Percentiles rank a stretch among this genome's conserved stretches.
These are phyloP conservation scores for Teleiodes luculella DNA, from an alignment of 2,888 invertebrate species.

Conservation along the genomic window DNA sequence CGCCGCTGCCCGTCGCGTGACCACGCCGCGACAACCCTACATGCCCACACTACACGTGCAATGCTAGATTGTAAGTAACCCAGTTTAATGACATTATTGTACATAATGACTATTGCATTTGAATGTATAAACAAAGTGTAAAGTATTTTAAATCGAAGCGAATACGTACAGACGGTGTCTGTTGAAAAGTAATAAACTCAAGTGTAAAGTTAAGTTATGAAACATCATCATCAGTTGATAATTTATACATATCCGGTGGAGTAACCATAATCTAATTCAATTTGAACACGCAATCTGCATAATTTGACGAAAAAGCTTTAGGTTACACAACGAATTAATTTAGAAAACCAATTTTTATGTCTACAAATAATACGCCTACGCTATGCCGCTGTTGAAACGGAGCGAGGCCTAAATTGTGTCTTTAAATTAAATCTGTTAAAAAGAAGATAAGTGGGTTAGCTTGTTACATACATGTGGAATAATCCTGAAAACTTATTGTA, in stretches of 20 bases:
- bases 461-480: neutral
- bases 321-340: neutral
- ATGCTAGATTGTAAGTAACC: constrained; percentile 76
- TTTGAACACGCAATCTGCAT: neutral
- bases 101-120: constrained; percentile 27
- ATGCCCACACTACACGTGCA: constrained; percentile 64
- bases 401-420: constrained; percentile 14
- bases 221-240: neutral
- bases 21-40: constrained; percentile 40
- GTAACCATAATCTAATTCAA: neutral
- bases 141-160: neutral
- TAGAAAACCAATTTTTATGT: neutral
- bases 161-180: too few species aligned
- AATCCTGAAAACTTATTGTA: too few species aligned
- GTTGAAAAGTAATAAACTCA: too few species aligned
- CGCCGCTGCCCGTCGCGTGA: constrained; percentile 68
- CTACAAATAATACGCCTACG: constrained; percentile 7
- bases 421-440: constrained; percentile 6
- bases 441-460: neutral
- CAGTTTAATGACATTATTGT: neutral
- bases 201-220: too few species aligned
- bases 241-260: neutral
- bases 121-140: constrained; percentile 14
- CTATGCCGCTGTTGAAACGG: neutral
- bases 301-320: neutral